These are phyloP conservation scores for Ginglymostoma cirratum DNA, from an alignment of 2,113 vertebrate species.

Conservation along the genomic window DNA sequence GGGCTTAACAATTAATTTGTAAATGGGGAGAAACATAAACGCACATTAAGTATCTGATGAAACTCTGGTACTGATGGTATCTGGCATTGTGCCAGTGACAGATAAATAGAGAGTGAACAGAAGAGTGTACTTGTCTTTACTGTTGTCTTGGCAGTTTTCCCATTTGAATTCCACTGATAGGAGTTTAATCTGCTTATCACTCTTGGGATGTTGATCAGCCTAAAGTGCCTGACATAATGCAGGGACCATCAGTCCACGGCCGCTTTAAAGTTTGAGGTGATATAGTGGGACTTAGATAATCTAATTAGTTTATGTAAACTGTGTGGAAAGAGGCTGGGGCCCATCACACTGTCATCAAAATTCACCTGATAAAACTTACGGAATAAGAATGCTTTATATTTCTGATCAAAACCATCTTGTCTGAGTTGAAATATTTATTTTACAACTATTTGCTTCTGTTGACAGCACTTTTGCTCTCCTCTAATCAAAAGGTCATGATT, in stretches of 20 bases:
- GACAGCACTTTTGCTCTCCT: neutral
- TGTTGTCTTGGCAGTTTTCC: constrained; percentile 61
- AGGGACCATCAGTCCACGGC: constrained; percentile 54
- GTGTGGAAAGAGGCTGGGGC: constrained; percentile 43
- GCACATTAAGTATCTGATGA: constrained; percentile 49
- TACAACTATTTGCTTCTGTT: too few species aligned
- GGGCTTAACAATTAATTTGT: constrained; percentile 47
- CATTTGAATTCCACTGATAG: constrained; percentile 65
- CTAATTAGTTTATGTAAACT: constrained; percentile 56
- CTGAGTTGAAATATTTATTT: neutral
- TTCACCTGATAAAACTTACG: neutral
- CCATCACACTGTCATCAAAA: neutral
- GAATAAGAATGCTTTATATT: neutral
- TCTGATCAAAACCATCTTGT: neutral
- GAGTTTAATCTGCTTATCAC: constrained; percentile 72
- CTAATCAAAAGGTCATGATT: neutral
- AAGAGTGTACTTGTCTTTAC: constrained; percentile 45
- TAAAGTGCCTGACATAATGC: constrained; percentile 61
- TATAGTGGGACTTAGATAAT: constrained; percentile 50
- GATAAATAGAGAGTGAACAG: constrained; percentile 54
- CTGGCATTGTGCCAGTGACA: constrained; percentile 58
- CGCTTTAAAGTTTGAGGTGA: constrained; percentile 56
- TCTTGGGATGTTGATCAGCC: constrained; percentile 58
- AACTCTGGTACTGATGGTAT: constrained; percentile 53
- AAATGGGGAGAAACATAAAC: constrained; percentile 44